phyloP scores from a whole-genome alignment of 2,888 invertebrate genomes.

The Sympetrum striolatum region DNA sequence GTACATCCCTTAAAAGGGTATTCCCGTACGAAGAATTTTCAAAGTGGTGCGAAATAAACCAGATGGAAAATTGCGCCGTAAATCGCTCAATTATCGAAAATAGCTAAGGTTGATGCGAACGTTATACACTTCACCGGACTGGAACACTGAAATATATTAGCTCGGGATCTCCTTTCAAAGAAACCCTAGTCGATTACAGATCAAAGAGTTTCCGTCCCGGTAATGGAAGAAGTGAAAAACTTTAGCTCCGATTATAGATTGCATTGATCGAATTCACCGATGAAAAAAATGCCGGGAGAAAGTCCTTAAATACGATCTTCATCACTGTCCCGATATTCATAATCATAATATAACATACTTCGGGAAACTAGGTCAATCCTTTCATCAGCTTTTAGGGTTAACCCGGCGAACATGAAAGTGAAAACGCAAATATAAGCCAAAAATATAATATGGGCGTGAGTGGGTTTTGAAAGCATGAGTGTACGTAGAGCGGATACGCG shows the following conservation, averaged over 20 bases:
- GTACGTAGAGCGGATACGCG: not conserved
- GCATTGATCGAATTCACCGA: not conserved
- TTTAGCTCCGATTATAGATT: not conserved
- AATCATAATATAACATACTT: not conserved
- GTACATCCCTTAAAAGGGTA: no score
- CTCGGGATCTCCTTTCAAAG: no score
- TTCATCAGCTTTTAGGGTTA: not conserved
- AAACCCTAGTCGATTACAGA: no score
- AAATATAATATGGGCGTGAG: not conserved
- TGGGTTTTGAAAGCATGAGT: not conserved
- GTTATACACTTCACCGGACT: no score
- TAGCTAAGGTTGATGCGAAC: no score
- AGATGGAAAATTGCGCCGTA: no score
- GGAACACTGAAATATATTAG: no score
- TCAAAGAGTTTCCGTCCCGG: no score
- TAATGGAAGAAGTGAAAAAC: no score
- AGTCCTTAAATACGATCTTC: not conserved
- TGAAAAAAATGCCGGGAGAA: not conserved
- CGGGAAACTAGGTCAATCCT: not conserved
- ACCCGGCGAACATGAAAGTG: not conserved
- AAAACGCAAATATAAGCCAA: not conserved
- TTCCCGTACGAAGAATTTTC: no score
- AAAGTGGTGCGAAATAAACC: no score
- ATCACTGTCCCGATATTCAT: not conserved
- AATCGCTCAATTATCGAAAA: no score